phyloP scores from a whole-genome alignment of 2,113 vertebrate genomes.

The Patagioenas fasciata region DNA sequence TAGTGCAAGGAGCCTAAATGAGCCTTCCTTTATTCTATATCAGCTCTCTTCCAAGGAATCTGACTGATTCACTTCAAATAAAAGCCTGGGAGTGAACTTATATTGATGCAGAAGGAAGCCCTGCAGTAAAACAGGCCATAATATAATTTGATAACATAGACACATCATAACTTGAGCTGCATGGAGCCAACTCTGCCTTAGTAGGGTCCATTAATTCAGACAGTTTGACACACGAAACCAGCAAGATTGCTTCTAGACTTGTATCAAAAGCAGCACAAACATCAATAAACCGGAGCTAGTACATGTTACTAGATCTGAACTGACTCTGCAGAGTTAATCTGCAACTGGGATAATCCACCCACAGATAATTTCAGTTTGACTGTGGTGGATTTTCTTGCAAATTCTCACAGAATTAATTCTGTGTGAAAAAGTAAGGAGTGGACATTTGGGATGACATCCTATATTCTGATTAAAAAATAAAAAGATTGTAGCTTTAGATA shows the following conservation, averaged over 20 bases:
- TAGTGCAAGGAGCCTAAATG: neutral
- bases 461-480: neutral
- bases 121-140: neutral
- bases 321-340: neutral
- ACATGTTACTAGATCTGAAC: neutral
- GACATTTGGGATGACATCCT: neutral
- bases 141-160: neutral
- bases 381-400: neutral
- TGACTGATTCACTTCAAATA: neutral
- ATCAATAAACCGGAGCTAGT: neutral
- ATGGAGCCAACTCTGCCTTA: neutral
- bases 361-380: neutral
- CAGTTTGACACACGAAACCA: neutral
- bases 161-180: neutral
- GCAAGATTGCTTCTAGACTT: neutral
- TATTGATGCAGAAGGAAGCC: neutral
- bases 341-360: neutral
- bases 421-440: neutral
- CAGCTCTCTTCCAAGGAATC: neutral
- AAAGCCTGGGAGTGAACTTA: neutral
- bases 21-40: neutral
- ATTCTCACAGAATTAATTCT: neutral
- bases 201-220: neutral
- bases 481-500: neutral
- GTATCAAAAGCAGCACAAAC: neutral